phyloP scores from a whole-genome alignment of 23 tunicate genomes.

The Ciona savignyi region DNA sequence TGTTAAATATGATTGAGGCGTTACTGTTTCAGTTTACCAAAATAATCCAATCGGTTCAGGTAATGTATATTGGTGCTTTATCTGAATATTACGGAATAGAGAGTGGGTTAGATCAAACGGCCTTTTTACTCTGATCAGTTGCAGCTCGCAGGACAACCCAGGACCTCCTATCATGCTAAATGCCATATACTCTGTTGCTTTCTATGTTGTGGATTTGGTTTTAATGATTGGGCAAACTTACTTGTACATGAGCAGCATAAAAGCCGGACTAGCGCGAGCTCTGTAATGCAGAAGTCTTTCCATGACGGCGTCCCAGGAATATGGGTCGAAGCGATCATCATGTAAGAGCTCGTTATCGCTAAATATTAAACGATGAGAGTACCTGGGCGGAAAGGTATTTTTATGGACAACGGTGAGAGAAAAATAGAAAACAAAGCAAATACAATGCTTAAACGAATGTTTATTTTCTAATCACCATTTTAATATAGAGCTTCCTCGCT shows the following conservation, averaged over 20 bases:
- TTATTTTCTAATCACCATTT: background rate
- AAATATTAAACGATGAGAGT: conserved; percentile 80
- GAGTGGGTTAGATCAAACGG: too few relatives aligned
- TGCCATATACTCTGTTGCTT: too few relatives aligned
- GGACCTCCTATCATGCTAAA: too few relatives aligned
- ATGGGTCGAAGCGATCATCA: conserved; percentile 78
- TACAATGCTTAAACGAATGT: background rate
- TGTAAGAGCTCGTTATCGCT: conserved; percentile 51
- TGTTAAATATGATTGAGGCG: too few relatives aligned
- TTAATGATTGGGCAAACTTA: conserved; percentile 39
- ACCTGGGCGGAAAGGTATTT: conserved; percentile 32
- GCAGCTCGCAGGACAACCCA: too few relatives aligned
- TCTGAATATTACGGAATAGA: too few relatives aligned
- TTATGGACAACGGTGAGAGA: background rate
- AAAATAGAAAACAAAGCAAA: background rate
- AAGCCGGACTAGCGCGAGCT: conserved; percentile 90
- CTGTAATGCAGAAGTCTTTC: conserved; percentile 83
- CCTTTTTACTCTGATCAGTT: too few relatives aligned
- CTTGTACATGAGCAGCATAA: conserved; percentile 93
- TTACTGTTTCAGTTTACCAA: too few relatives aligned
- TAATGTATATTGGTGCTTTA: too few relatives aligned
- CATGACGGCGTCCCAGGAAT: conserved; percentile 96
- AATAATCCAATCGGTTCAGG: too few relatives aligned
- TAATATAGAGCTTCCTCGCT: background rate
- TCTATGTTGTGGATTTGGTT: too few relatives aligned